These are phyloP conservation scores for Cephalopterus ornatus DNA, from an alignment of 2,113 vertebrate genomes.

Conservation along the genomic window DNA sequence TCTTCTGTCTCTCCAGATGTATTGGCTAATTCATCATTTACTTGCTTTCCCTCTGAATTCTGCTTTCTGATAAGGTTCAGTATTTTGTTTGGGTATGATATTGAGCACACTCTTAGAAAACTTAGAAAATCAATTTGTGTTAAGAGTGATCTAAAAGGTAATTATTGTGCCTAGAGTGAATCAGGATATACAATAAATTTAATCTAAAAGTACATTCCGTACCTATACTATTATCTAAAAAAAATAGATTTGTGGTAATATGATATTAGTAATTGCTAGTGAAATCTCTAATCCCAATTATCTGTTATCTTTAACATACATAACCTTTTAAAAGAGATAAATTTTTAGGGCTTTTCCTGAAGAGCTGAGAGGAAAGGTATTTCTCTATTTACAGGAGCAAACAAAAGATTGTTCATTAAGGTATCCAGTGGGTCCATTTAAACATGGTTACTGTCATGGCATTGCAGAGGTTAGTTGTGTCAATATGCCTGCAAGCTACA, in stretches of 20 bases:
- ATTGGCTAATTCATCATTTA: neutral
- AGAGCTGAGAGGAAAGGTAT: neutral
- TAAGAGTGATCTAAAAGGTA: constrained; percentile 1
- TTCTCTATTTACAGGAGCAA: neutral
- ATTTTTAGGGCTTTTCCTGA: neutral
- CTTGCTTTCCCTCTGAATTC: neutral
- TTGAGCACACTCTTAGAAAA: neutral
- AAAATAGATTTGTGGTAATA: neutral
- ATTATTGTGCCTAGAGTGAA: neutral
- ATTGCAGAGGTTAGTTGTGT: neutral
- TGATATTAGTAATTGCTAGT: neutral
- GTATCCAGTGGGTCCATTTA: neutral
- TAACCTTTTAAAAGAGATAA: neutral
- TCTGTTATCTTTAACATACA: neutral
- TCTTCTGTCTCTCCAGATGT: neutral
- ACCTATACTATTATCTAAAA: neutral
- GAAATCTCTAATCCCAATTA: neutral
- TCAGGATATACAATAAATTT: neutral
- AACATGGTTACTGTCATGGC: neutral
- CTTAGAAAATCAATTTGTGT: constrained; percentile 23
- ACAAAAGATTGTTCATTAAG: neutral
- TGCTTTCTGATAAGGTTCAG: neutral
- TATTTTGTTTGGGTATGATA: constrained; percentile 17
- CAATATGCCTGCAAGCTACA: neutral
- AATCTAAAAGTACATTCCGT: neutral